Evolutionary conservation across 1,140 invertebrate genomes (phyloP), one percentile per base, ranked within the genome.

Genomic region (Gryllus bimaculatus): DNA sequence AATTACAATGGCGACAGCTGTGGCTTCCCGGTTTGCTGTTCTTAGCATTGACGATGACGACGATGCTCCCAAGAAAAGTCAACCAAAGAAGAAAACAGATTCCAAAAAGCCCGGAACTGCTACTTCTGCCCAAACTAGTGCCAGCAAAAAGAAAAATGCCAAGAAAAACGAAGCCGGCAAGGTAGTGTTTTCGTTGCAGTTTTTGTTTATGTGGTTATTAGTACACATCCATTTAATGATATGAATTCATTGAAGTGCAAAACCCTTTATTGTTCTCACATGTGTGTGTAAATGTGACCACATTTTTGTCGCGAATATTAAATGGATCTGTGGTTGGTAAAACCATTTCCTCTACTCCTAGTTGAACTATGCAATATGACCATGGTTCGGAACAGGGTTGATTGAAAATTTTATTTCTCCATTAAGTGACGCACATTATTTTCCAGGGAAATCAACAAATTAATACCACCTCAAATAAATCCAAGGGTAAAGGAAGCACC

Each of bases 21-120:
- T 90, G 78, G 88, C 89, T 81, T 91, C 90, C 49, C 85, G 90
- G 75, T 91, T 91, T 84, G 88, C 90, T 79, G 89, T 89, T 76
- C 84, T 91, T 39, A 88, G 88, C 83, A 87, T 90, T 47, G 89
- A 90, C 82, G 89, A 90, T 79, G 84, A 85, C 75, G 89, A 90
- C 79, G 84, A 85, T 74, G 85, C 85, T 49, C 83, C 84, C 49
- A 85, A 88, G 85, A 81, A 81, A 83, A 81, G 80, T 0, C 83
- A 84, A 81, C 87, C 86, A 80, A 73, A 84, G n/a, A n/a, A 82
- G 8, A 79, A 78, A 10, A 79, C 21, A 73, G 79, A n/a, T 18
- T 86, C 85, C 82, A 78, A 79, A 0, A 83, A 79, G 73, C 76
- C 82, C 18, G 78, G 73, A 47, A 75, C 73, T 7, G 39, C 47